Evolutionary conservation across 2,113 vertebrate genomes (phyloP).

Genomic region (Rostratula benghalensis): DNA sequence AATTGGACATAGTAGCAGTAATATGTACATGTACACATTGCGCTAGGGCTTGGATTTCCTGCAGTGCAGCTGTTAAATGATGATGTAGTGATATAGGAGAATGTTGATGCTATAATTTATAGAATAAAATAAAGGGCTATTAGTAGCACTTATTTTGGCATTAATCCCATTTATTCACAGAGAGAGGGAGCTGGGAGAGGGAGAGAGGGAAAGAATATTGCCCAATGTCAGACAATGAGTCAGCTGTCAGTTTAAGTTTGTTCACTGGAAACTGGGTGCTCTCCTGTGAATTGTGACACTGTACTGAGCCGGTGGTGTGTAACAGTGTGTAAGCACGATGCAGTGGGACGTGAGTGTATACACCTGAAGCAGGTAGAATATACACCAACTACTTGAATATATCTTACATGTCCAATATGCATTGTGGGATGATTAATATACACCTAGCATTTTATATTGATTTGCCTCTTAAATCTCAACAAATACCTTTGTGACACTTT

Average conservation of each 20-base stretch:
- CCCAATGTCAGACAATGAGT: accelerated
- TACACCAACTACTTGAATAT: not conserved
- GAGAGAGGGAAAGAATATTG: not conserved
- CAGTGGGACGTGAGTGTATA: not conserved
- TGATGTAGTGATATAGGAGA: not conserved
- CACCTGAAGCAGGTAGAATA: not conserved
- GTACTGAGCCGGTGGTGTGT: not conserved
- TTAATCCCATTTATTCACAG: not conserved
- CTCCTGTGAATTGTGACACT: not conserved
- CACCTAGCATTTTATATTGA: not conserved
- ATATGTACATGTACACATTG: not conserved
- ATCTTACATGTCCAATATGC: not conserved
- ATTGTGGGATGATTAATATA: not conserved
- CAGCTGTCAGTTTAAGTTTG: not conserved
- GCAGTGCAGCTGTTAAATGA: not conserved
- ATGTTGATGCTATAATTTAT: not conserved
- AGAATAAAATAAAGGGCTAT: not conserved
- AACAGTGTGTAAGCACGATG: not conserved
- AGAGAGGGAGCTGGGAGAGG: not conserved
- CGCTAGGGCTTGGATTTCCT: not conserved
- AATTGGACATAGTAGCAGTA: slow-evolving; percentile 14
- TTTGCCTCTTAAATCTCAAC: slow-evolving; percentile 52
- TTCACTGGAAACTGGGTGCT: not conserved
- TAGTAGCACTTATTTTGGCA: not conserved
- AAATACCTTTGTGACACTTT: slow-evolving; percentile 38